A percentile compares a stretch with the other conserved stretches of the same genome.
Evolutionary conservation across 1,140 invertebrate genomes (phyloP).

Genomic region (Saxidomus purpurata): DNA sequence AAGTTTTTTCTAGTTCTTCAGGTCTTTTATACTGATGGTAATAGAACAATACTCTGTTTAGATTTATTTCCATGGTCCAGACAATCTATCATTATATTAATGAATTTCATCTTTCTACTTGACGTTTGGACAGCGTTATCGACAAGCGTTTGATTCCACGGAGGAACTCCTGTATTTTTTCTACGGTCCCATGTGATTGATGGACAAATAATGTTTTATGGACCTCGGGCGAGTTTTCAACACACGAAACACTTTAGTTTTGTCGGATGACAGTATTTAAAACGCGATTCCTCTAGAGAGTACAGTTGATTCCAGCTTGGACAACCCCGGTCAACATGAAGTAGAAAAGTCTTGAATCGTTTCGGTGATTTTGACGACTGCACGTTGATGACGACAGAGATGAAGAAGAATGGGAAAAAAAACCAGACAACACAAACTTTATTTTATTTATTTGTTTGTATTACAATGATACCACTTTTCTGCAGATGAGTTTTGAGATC

Average conservation of each 20-base stretch:
- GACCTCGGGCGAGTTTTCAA: neutral
- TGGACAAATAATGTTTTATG: neutral
- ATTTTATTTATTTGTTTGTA: no score
- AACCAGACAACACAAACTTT: no score
- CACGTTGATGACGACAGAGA: no score
- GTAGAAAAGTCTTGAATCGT: no score
- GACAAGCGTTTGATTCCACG: neutral
- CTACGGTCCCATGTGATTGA: neutral
- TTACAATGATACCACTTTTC: no score
- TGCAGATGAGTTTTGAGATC: no score
- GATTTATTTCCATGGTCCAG: conserved; percentile 7
- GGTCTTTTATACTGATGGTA: neutral
- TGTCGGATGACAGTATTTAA: neutral
- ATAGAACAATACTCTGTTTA: neutral
- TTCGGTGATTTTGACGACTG: no score
- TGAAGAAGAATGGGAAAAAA: no score
- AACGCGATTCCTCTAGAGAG: neutral
- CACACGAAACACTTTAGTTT: neutral
- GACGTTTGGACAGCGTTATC: neutral
- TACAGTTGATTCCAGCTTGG: neutral
- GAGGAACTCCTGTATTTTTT: conserved; percentile 5
- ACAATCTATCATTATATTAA: conserved; percentile 19
- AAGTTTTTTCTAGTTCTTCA: no score
- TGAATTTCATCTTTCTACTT: conserved; percentile 1
- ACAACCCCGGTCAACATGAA: no score